Evolutionary conservation across 2,113 vertebrate genomes (phyloP).

Genomic region (Corythaixoides concolor): DNA sequence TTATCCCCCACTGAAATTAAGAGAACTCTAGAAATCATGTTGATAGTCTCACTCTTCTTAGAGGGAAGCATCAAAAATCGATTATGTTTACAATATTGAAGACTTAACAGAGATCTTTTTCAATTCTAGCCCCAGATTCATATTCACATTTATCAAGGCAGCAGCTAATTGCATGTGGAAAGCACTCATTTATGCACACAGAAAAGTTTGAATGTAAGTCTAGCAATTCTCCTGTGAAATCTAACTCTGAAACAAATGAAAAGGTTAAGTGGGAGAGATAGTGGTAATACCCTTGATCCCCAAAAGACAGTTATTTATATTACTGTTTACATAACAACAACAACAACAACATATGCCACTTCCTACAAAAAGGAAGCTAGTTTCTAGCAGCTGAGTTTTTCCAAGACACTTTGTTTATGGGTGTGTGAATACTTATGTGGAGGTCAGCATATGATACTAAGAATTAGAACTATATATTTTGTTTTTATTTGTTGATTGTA

Average conservation of each 20-base stretch:
- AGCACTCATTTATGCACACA: neutral
- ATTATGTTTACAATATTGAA: neutral
- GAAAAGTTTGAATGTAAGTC: neutral
- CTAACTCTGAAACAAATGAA: neutral
- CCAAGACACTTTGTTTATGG: neutral
- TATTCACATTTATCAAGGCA: neutral
- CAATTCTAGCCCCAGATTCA: neutral
- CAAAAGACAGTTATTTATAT: neutral
- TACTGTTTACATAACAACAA: neutral
- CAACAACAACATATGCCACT: neutral
- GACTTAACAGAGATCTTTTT: neutral
- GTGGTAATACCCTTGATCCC: neutral
- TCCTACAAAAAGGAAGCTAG: neutral
- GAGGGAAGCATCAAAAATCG: neutral
- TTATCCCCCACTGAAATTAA: neutral
- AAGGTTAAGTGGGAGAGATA: neutral
- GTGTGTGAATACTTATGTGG: neutral
- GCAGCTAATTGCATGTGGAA: neutral
- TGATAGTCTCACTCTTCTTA: neutral
- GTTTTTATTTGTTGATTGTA: neutral
- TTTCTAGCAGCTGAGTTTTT: neutral
- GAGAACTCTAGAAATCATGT: neutral
- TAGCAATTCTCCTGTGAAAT: neutral
- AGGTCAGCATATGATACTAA: neutral
- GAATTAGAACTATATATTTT: neutral